Percentiles rank a stretch among this genome's conserved stretches.
Evolutionary conservation across 2,797 vertebrate species (phyloP).

Genomic region (Melanotaenia maccullochi): DNA sequence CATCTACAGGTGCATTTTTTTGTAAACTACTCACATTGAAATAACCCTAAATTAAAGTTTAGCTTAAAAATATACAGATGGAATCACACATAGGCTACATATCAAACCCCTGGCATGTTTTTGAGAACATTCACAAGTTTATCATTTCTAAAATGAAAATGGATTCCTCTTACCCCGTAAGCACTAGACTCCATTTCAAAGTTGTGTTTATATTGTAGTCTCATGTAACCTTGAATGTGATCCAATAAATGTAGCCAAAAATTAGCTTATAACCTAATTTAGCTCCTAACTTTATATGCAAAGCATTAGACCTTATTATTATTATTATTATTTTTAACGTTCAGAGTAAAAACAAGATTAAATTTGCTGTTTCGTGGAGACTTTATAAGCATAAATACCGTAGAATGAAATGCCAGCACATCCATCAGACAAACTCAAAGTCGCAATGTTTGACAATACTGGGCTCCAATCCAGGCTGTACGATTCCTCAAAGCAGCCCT

Average conservation of each 20-base stretch:
- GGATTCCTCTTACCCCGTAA: not conserved
- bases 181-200: not conserved
- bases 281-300: not conserved
- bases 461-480: not conserved
- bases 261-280: not conserved
- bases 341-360: not conserved
- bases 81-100: not conserved
- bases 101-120: not conserved
- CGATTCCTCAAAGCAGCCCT: constrained; percentile 12
- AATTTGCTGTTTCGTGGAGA: not conserved
- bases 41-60: not conserved
- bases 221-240: not conserved
- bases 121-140: not conserved
- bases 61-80: not conserved
- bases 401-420: not conserved
- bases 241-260: too few relatives aligned
- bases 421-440: not conserved
- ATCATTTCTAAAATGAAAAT: not conserved
- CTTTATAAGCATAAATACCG: not conserved
- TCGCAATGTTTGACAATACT: not conserved
- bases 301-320: too few relatives aligned
- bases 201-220: not conserved
- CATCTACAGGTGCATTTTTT: not conserved
- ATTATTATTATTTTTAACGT: too few relatives aligned
- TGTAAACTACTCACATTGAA: not conserved